A percentile compares a stretch with the other conserved stretches of the same genome.
phyloP scores from a whole-genome alignment of 2,888 invertebrate genomes.

The Pyrgus malvae region DNA sequence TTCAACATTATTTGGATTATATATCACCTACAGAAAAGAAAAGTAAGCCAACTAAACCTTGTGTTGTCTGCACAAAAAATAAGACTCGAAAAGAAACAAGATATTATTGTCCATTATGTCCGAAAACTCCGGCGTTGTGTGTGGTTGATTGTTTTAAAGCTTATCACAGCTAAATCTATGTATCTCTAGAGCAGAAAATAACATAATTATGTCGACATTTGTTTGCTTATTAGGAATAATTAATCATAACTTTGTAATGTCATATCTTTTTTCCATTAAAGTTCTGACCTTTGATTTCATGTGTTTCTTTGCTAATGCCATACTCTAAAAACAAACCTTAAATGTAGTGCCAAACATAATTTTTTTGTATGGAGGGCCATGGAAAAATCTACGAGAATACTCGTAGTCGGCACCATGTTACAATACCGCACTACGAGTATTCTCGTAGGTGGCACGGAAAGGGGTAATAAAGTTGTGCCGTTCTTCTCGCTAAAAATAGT shows the following conservation, averaged over 20 bases:
- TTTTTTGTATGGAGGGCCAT: neutral
- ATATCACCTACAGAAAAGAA: conserved; percentile 27
- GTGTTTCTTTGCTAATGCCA: neutral
- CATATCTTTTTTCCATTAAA: neutral
- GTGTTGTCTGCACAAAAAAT: conserved; percentile 32
- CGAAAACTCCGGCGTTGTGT: conserved; percentile 30
- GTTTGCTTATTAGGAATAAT: neutral
- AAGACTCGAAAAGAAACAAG: conserved; percentile 30
- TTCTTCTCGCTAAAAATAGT: too few relatives aligned
- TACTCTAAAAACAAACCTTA: neutral
- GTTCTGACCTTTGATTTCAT: neutral
- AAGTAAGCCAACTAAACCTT: conserved; percentile 27
- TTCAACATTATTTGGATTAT: conserved; percentile 23
- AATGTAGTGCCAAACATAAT: neutral
- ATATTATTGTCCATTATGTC: conserved; percentile 26
- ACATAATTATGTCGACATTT: neutral
- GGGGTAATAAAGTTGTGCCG: neutral
- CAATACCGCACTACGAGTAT: neutral
- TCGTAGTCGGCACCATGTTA: neutral
- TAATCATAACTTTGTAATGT: neutral
- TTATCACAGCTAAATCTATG: conserved; percentile 19
- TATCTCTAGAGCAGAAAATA: neutral
- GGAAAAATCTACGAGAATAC: neutral
- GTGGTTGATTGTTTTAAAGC: conserved; percentile 23
- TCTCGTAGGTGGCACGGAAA: neutral